Evolutionary conservation across 1,140 invertebrate species (phyloP), one percentile per base, ranked within the genome.

Genomic region (Drosophila mojavensis): DNA sequence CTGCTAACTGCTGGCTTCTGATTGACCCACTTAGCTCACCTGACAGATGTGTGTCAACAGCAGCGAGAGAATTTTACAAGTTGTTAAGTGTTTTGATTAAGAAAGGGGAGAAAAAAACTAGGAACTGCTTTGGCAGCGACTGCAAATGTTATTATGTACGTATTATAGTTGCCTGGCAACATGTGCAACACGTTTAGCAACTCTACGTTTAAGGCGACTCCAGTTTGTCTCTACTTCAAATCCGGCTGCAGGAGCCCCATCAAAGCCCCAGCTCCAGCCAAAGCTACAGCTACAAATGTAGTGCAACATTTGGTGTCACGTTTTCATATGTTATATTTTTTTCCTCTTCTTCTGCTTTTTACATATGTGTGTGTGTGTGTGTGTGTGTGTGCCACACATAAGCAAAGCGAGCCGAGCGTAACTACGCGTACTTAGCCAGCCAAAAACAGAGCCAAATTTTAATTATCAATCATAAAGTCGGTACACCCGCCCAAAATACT

Each of bases 31-130:
- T 89, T 80, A 69, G 64, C 55, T 62, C 70, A 63, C 67, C 75
- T 88, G 83, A 88, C 84, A 88, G 84, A 88, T 88, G 79, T 88
- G 74, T 88, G 83, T 88, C 84, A 88, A 88, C 84, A 75, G 80
- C 70, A 67, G 84, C 53, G 54, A 55, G 66, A 88, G 84, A 89
- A 89, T 89, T 89, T 78, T 83, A 89, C 84, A 88, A 83, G 84
- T 89, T 89, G 84, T 84, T 89, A 88, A 89, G 80, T 88, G 84
- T 73, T 89, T 89, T 81, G 78, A 73, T 84, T 84, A 88, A 74
- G 79, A 75, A 61, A 45, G 33, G n/a, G 59, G 76, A 45, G 61
- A 85, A 54, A 60, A 58, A 61, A 62, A 79, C 79, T 86, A 80
- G 83, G 69, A 89, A 88, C 79, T 79, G 50, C 48, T 67, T 54